phyloP scores from a whole-genome alignment of 2,888 invertebrate genomes.

The Chaitophorus viminalis region DNA sequence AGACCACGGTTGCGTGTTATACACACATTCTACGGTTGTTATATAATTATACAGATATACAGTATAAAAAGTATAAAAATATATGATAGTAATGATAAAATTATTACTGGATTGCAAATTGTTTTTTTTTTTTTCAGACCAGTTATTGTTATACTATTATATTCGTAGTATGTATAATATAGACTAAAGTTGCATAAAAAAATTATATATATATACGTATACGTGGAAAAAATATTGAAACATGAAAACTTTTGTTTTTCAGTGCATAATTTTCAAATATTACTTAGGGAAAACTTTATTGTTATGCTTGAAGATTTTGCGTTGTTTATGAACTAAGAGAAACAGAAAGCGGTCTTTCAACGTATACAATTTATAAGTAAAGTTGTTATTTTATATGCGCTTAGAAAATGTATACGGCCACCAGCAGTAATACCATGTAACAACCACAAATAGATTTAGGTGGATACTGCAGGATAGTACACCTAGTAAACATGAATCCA shows the following conservation, averaged over 20 bases:
- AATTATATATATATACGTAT: not conserved
- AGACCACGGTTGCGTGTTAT: too few species aligned
- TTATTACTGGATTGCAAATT: not conserved
- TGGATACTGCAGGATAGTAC: not conserved
- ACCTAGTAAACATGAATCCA: constrained; percentile 4
- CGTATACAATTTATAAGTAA: constrained; percentile 51
- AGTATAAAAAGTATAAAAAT: too few species aligned
- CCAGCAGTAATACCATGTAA: not conserved
- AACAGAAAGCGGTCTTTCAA: constrained; percentile 36
- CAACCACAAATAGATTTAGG: constrained; percentile 1
- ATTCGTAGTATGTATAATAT: not conserved
- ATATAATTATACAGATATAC: too few species aligned
- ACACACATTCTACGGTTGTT: too few species aligned
- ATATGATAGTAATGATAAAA: too few species aligned
- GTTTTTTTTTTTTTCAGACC: not conserved
- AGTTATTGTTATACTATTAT: not conserved
- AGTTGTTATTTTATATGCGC: constrained; percentile 36
- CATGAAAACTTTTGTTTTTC: constrained; percentile 45
- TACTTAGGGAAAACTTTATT: constrained; percentile 41
- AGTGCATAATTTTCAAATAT: constrained; percentile 49
- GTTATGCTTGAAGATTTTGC: constrained; percentile 34
- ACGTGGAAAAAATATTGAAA: not conserved
- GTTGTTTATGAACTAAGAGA: constrained; percentile 45
- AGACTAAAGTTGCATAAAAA: not conserved
- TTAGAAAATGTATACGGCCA: not conserved